Percentiles rank a stretch among this genome's conserved stretches.
phyloP scores from a whole-genome alignment of 2,888 invertebrate genomes.

The Pterostichus niger region DNA sequence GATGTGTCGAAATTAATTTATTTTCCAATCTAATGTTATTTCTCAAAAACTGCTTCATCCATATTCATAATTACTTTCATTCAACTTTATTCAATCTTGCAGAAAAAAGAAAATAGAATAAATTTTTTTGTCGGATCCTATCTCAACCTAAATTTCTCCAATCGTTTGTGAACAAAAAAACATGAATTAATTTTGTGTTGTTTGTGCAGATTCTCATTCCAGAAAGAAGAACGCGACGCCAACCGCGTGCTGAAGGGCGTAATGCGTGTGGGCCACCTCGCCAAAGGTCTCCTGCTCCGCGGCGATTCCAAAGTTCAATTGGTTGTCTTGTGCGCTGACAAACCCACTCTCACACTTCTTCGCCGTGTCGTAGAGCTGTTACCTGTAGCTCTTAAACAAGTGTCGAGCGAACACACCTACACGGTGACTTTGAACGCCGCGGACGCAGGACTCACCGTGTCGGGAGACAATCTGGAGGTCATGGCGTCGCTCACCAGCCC shows the following conservation, averaged over 20 bases:
- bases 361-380: constrained; percentile 92
- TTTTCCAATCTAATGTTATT: too few species aligned
- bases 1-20: too few species aligned
- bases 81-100: too few species aligned
- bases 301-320: constrained; percentile 94
- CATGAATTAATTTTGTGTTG: neutral
- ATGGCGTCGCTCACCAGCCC: constrained; percentile 96
- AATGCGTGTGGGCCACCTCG: constrained; percentile 96
- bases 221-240: constrained; percentile 81
- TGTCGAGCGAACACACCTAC: constrained; percentile 88
- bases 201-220: constrained; percentile 81
- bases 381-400: constrained; percentile 87
- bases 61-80: too few species aligned
- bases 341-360: constrained; percentile 92
- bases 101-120: too few species aligned
- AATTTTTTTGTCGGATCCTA: too few species aligned
- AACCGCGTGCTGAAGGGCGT: constrained; percentile 94
- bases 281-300: constrained; percentile 92
- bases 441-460: constrained; percentile 91
- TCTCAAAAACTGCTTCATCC: too few species aligned
- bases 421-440: constrained; percentile 91
- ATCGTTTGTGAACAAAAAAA: too few species aligned
- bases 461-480: constrained; percentile 89
- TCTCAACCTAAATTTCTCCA: too few species aligned
- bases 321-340: constrained; percentile 96